phyloP scores from a whole-genome alignment of 2,888 invertebrate species.

The Halocaridina rubra region DNA sequence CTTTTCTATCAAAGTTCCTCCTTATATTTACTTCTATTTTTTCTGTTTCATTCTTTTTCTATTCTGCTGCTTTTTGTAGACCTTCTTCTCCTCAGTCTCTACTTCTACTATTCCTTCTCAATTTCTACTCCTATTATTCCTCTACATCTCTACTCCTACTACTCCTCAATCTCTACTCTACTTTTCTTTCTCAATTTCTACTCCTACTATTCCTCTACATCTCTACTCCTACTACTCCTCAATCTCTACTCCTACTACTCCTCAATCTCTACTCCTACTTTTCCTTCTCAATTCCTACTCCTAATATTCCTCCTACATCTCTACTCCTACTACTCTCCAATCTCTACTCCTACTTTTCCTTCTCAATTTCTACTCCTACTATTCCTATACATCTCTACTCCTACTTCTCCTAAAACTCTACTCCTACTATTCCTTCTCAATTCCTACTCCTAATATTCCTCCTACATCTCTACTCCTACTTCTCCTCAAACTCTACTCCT shows the following conservation, averaged over 20 bases:
- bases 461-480: too few species aligned
- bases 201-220: not conserved
- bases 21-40: not conserved
- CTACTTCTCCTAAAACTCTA: not conserved
- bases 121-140: not conserved
- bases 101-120: not conserved
- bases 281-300: not conserved
- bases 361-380: not conserved
- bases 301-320: not conserved
- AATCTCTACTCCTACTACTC: too few species aligned
- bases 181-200: not conserved
- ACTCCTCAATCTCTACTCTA: constrained; percentile 3
- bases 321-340: not conserved
- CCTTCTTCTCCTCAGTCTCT: too few species aligned
- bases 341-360: not conserved
- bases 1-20: not conserved
- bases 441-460: too few species aligned
- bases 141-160: not conserved
- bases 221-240: not conserved
- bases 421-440: not conserved
- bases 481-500: too few species aligned
- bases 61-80: not conserved
- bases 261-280: not conserved
- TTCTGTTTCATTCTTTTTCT: not conserved
- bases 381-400: not conserved